phyloP scores from a whole-genome alignment of 2,888 invertebrate genomes.

The Stratiomys singularior region DNA sequence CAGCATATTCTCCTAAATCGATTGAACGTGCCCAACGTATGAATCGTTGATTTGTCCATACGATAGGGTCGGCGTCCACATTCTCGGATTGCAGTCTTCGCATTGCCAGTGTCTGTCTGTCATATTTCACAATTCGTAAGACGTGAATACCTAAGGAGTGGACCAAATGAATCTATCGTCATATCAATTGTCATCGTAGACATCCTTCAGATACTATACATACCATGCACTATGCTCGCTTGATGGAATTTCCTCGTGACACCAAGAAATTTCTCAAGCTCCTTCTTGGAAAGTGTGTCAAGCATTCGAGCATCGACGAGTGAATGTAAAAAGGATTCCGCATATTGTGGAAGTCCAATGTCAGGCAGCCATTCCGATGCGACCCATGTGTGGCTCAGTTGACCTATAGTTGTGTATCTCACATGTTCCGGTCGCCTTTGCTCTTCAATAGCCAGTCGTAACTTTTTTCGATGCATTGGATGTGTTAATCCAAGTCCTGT shows the following conservation, averaged over 20 bases:
- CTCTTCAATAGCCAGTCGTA: conserved; percentile 93
- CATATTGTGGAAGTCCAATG: conserved; percentile 89
- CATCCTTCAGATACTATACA: conserved; percentile 28
- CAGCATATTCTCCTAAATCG: conserved; percentile 92
- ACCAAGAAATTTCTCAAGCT: conserved; percentile 91
- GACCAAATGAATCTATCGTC: background rate
- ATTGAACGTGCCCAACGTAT: conserved; percentile 94
- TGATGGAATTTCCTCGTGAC: conserved; percentile 95
- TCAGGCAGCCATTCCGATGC: conserved; percentile 93
- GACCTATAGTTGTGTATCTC: conserved; percentile 87
- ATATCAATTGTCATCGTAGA: background rate
- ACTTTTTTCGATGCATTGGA: conserved; percentile 92
- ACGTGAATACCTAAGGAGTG: conserved; percentile 76
- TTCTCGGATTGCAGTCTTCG: conserved; percentile 89
- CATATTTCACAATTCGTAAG: conserved; percentile 90
- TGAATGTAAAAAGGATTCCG: conserved; percentile 86
- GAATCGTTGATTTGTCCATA: conserved; percentile 96
- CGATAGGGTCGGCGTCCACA: conserved; percentile 89
- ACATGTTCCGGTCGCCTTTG: conserved; percentile 87
- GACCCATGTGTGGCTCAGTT: conserved; percentile 92
- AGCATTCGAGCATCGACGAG: conserved; percentile 94
- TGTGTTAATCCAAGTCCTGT: conserved; percentile 90
- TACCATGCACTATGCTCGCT: conserved; percentile 90
- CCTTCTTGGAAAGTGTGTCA: conserved; percentile 92
- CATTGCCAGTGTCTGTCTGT: conserved; percentile 88